Percentiles rank a stretch among this genome's conserved stretches.
Conservation (phyloP, 1,140 invertebrate genomes). For the Drosophila oshimai region DNA sequence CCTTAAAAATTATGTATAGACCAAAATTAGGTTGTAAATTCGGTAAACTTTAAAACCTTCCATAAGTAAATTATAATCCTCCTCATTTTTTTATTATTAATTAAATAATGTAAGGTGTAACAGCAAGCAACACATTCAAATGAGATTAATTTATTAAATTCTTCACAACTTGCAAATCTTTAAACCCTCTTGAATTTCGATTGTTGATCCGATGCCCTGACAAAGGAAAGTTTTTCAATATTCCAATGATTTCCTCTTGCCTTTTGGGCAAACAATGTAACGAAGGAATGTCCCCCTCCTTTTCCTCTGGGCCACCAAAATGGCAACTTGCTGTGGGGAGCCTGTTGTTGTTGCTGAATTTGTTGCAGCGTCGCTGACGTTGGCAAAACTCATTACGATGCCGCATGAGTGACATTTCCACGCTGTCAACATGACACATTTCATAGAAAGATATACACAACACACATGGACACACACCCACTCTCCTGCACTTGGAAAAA, state of each 20-base stretch:
- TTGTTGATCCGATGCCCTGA: not conserved
- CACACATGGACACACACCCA: not conserved
- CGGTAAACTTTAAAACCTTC: not conserved
- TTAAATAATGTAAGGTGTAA: no score
- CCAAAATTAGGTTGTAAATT: not conserved
- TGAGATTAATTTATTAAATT: no score
- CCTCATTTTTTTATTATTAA: no score
- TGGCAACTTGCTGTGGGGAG: not conserved
- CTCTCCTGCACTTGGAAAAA: not conserved
- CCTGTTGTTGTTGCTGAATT: not conserved
- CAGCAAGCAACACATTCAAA: no score
- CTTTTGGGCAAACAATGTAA: not conserved
- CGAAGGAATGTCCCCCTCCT: not conserved
- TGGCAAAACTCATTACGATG: conserved; percentile 75
- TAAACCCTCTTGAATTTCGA: not conserved
- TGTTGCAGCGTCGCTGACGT: conserved; percentile 26
- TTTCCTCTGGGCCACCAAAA: not conserved
- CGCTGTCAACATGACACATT: conserved; percentile 79
- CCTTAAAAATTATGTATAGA: not conserved
- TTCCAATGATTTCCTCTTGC: not conserved
- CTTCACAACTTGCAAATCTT: not conserved
- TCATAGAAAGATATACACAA: conserved; percentile 55
- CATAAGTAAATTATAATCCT: no score
- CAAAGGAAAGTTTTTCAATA: conserved; percentile 5
- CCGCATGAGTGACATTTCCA: conserved; percentile 76